Conservation (phyloP, 1,140 invertebrate species). For the Lepidurus couesii region DNA sequence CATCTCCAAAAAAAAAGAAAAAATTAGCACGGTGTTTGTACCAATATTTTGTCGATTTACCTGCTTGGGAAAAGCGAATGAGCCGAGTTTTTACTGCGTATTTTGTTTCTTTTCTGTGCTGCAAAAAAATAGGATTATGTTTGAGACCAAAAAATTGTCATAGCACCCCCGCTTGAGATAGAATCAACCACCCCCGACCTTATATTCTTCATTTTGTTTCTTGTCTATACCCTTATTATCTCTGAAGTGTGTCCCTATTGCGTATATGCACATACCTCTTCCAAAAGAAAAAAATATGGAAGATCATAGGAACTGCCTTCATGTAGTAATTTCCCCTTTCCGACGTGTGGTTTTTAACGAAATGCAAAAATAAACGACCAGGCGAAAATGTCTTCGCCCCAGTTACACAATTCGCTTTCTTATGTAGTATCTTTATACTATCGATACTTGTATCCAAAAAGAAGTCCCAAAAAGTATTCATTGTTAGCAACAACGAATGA, state of each 20-base stretch:
- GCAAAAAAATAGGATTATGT: background rate
- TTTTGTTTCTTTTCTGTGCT: background rate
- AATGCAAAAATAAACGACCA: background rate
- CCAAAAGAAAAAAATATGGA: background rate
- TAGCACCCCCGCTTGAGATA: background rate
- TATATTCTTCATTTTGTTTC: background rate
- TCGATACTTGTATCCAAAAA: too few relatives aligned
- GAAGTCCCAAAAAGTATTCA: too few relatives aligned
- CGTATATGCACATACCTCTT: background rate
- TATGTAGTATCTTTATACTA: background rate
- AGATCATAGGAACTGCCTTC: background rate
- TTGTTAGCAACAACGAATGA: too few relatives aligned
- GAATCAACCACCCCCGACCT: background rate
- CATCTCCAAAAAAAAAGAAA: background rate
- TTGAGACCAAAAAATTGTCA: background rate
- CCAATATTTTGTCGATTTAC: background rate
- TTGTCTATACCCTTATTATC: background rate
- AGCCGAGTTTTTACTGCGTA: constrained; percentile 5
- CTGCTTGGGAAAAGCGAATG: constrained; percentile 14
- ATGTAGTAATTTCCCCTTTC: background rate
- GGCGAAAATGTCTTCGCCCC: background rate
- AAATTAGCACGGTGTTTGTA: background rate
- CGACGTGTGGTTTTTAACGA: background rate
- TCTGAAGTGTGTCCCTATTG: background rate
- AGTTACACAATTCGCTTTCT: background rate